These are phyloP conservation scores for Notodonta ziczac DNA, from an alignment of 2,888 invertebrate genomes.

Conservation along the genomic window DNA sequence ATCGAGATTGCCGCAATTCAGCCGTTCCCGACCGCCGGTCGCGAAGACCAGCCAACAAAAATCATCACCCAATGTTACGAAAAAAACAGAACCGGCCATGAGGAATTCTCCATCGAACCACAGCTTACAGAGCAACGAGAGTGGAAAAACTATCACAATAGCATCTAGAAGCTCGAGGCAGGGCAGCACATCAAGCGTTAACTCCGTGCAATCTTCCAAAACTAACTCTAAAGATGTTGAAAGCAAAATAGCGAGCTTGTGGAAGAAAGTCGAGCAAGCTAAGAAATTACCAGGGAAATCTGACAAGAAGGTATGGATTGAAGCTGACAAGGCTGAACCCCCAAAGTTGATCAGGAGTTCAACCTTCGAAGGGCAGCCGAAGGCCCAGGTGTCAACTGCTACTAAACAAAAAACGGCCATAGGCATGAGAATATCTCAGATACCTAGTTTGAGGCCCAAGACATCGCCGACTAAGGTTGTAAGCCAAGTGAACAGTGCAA, in stretches of 20 bases:
- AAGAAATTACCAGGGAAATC: conserved; percentile 85
- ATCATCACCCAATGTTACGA: conserved; percentile 46
- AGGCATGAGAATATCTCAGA: conserved; percentile 74
- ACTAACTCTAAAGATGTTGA: conserved; percentile 86
- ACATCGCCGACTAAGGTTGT: conserved; percentile 47
- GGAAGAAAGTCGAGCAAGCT: conserved; percentile 90
- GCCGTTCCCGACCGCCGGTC: conserved; percentile 54
- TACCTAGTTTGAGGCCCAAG: conserved; percentile 71
- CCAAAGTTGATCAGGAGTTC: conserved; percentile 85
- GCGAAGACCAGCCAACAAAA: conserved; percentile 54
- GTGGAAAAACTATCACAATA: conserved; percentile 73
- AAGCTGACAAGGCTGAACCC: conserved; percentile 65
- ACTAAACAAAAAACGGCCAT: conserved; percentile 79
- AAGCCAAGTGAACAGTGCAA: conserved; percentile 44
- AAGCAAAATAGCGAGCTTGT: conserved; percentile 91
- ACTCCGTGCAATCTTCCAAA: conserved; percentile 84
- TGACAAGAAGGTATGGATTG: conserved; percentile 86
- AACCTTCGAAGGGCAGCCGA: conserved; percentile 86
- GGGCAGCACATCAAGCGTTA: conserved; percentile 84
- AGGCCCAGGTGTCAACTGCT: conserved; percentile 61
- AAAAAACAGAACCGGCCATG: conserved; percentile 62
- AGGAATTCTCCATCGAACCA: conserved; percentile 83
- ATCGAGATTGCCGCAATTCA: conserved; percentile 71
- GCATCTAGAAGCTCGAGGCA: conserved; percentile 65
- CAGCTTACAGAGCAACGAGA: conserved; percentile 82